phyloP scores from a whole-genome alignment of 2,888 invertebrate genomes.

The Labia minor region DNA sequence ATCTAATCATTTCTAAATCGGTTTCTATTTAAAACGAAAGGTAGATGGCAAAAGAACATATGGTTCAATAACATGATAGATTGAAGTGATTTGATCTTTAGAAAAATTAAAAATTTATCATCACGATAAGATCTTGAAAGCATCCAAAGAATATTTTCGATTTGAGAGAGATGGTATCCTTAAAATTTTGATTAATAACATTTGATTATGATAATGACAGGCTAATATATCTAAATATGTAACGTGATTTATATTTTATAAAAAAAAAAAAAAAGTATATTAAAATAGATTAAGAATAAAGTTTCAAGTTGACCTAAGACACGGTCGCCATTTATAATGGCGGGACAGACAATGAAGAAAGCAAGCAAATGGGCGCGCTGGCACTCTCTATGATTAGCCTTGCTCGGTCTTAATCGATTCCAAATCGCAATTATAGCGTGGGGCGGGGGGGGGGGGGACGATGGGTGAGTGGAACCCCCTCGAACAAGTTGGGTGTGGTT shows the following conservation, averaged over 20 bases:
- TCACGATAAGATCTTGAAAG: not conserved
- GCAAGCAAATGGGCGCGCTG: not conserved
- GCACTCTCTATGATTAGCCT: not conserved
- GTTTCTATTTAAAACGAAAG: too few species aligned
- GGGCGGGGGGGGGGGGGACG: too few species aligned
- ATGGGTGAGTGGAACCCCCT: not conserved
- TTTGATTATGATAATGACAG: not conserved
- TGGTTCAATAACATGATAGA: too few species aligned
- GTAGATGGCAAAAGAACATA: too few species aligned
- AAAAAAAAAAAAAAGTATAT: not conserved
- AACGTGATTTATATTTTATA: not conserved
- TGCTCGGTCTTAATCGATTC: conserved; percentile 1
- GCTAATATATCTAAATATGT: not conserved
- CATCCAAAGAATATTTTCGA: not conserved
- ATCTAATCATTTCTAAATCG: too few species aligned
- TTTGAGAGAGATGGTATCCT: not conserved
- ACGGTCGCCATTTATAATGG: not conserved
- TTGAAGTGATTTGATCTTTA: too few species aligned
- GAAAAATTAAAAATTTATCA: too few species aligned
- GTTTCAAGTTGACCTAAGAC: not conserved
- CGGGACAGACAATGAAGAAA: not conserved
- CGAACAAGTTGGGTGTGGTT: not conserved
- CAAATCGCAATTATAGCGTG: not conserved
- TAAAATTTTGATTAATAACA: not conserved
- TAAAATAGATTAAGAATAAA: too few species aligned